These are phyloP conservation scores for Chrysomela aeneicollis DNA, from an alignment of 2,888 invertebrate species.

Conservation along the genomic window DNA sequence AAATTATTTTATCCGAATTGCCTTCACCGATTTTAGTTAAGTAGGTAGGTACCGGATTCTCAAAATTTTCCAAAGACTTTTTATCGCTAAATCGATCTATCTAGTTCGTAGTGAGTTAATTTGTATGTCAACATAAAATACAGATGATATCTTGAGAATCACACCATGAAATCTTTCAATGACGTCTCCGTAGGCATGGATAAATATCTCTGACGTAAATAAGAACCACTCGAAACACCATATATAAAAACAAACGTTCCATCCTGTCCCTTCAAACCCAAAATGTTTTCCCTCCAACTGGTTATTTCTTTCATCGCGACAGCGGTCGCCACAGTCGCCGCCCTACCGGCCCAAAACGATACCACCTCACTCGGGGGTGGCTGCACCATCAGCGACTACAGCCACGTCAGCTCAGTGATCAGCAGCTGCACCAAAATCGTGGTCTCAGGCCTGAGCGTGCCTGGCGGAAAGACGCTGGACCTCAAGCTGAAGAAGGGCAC, in stretches of 20 bases:
- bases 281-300: background rate
- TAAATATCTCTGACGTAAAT: background rate
- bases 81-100: too few species aligned
- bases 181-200: background rate
- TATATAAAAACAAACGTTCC: background rate
- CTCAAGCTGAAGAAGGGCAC: conserved; percentile 19
- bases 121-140: too few species aligned
- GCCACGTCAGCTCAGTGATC: conserved; percentile 15
- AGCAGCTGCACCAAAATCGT: conserved; percentile 21
- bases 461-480: conserved; percentile 22
- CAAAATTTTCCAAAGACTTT: too few species aligned
- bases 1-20: too few species aligned
- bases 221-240: background rate
- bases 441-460: conserved; percentile 16
- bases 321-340: background rate
- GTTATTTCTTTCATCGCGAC: background rate
- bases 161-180: too few species aligned
- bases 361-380: background rate
- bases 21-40: too few species aligned
- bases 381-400: conserved; percentile 18
- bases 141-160: too few species aligned
- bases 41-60: too few species aligned
- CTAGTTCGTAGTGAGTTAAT: too few species aligned
- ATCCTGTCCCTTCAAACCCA: background rate
- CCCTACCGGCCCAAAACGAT: background rate